These are phyloP conservation scores for Limanda limanda DNA, from an alignment of 2,113 vertebrate genomes.

Conservation along the genomic window DNA sequence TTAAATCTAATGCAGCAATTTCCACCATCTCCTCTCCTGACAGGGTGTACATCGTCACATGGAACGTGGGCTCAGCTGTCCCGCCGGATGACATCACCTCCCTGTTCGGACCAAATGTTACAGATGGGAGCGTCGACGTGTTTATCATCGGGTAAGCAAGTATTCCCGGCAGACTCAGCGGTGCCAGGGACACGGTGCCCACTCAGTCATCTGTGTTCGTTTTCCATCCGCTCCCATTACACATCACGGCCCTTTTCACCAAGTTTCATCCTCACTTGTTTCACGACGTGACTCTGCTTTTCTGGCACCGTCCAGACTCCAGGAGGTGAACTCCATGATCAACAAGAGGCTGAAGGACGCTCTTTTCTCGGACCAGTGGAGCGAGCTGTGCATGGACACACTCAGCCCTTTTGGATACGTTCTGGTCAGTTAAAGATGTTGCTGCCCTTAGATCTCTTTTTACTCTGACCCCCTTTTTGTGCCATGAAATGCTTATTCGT, in stretches of 20 bases:
- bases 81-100: constrained; percentile 92
- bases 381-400: constrained; percentile 94
- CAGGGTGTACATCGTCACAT: constrained; percentile 95
- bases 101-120: constrained; percentile 89
- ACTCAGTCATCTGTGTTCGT: constrained; percentile 69
- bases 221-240: constrained; percentile 7
- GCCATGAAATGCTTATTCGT: neutral
- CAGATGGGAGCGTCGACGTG: constrained; percentile 88
- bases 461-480: neutral
- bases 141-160: constrained; percentile 94
- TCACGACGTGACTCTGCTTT: constrained; percentile 29
- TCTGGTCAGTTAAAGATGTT: constrained; percentile 83
- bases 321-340: constrained; percentile 98
- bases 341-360: constrained; percentile 96
- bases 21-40: constrained; percentile 9
- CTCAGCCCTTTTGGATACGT: constrained; percentile 93
- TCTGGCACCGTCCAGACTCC: constrained; percentile 83
- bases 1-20: constrained; percentile 23
- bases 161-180: constrained; percentile 41
- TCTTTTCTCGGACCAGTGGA: constrained; percentile 98
- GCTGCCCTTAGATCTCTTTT: neutral
- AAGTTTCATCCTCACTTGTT: neutral
- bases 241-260: constrained; percentile 4
- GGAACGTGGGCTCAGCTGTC: constrained; percentile 96
- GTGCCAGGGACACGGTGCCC: constrained; percentile 66